Base-by-base conservation (phyloP, 2,888 invertebrate species). In the Protophormia terraenovae region DNA sequence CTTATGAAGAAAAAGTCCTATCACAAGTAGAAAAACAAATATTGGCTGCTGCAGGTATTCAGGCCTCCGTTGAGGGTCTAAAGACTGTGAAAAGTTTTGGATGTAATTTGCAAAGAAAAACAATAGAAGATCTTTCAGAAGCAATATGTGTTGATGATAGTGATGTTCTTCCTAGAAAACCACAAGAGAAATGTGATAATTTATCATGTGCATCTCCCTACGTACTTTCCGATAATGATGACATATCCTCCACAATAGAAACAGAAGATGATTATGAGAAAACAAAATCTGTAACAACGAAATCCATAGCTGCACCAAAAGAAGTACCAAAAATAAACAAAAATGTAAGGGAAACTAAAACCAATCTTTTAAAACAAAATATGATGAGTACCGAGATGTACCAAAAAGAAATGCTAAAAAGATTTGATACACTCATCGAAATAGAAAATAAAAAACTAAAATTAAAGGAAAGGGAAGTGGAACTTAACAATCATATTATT, bases 1-100 rank as follows among this genome's bases (percentile, higher is more conserved):
- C 55, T 3, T 71, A 41, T 53, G 53, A 71, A n/a, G 71, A 71
- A 38, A 71, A 71, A 53, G 22, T 53, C 14, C 29, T 67, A 10
- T 27, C 67, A 8, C 47, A 47, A 16, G 67, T 29, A 29, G 67
- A 67, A 14, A 29, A 67, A 32, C 27, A 47, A 7, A 47, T 67
- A 27, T n/a, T 47, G 47, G 47, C 27, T 45, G 45, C 67, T 5
- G 45, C 67, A 16, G 47, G 47, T 8, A 27, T 66, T 19, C 8
- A 45, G 29, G 29, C 5, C 10, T 2, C 67, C 47, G 29, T 67
- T 16, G 47, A 67, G 8, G 67, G 47, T 47, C 29, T 67, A 16
- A 32, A 45, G 16, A 47, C 7, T 12, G 29, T 66, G 16, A 8
- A 47, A 16, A 29, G 7, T 10, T 47, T 45, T 12, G 47, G 47